Percentiles rank a stretch among this genome's conserved stretches.
Conservation (phyloP, 2,113 vertebrate species). For the Neofelis nebulosa region DNA sequence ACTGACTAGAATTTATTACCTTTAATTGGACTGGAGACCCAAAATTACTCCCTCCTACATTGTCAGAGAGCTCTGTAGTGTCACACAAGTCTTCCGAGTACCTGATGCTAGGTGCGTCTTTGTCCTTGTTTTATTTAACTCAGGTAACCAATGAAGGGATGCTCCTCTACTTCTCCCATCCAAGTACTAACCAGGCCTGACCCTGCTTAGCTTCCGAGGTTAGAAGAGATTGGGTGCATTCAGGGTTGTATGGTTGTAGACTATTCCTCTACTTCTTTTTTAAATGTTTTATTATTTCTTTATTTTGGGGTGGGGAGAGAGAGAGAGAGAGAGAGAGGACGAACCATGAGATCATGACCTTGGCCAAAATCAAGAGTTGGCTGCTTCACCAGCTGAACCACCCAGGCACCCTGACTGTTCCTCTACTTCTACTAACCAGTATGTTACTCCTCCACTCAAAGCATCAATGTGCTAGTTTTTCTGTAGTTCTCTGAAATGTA, state of each 20-base stretch:
- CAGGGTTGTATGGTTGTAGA: too few species aligned
- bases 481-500: not conserved
- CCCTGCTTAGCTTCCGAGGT: too few species aligned
- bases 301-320: too few species aligned
- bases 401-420: not conserved
- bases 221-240: too few species aligned
- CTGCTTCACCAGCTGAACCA: too few species aligned
- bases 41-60: not conserved
- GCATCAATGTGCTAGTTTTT: not conserved
- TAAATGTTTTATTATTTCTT: too few species aligned
- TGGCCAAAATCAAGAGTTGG: too few species aligned
- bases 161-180: not conserved
- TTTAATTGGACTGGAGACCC: not conserved
- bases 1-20: not conserved
- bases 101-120: not conserved
- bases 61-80: not conserved
- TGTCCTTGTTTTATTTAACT: not conserved
- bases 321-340: too few species aligned
- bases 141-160: not conserved
- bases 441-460: not conserved
- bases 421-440: not conserved
- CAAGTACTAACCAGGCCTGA: too few species aligned
- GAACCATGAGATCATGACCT: too few species aligned
- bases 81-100: not conserved
- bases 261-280: too few species aligned